A percentile compares a stretch with the other conserved stretches of the same genome.
Evolutionary conservation across 1,140 invertebrate genomes (phyloP).

Genomic region (Neodiprion fabricii): DNA sequence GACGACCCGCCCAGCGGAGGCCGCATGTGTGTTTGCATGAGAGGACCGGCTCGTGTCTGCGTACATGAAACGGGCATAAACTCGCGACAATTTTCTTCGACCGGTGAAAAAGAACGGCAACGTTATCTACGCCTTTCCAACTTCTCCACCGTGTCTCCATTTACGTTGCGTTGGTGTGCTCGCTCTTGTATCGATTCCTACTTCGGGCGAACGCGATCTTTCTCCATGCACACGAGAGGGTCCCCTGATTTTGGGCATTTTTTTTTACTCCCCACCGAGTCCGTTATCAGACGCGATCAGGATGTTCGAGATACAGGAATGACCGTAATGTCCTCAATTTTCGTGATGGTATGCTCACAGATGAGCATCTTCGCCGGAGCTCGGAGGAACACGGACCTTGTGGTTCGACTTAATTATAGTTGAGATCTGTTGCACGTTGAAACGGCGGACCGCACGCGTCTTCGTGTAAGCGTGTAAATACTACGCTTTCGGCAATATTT

Average conservation of each 20-base stretch:
- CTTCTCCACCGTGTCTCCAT: not conserved
- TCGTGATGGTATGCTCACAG: no score
- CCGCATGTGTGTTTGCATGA: not conserved
- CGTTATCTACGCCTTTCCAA: not conserved
- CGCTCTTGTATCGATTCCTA: not conserved
- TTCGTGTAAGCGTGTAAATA: no score
- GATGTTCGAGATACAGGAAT: no score
- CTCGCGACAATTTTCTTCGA: not conserved
- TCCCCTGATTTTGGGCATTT: not conserved
- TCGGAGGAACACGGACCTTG: no score
- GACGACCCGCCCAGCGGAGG: not conserved
- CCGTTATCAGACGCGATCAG: no score
- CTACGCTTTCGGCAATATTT: no score
- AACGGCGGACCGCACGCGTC: no score
- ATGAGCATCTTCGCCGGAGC: no score
- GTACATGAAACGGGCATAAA: not conserved
- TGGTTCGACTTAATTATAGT: no score
- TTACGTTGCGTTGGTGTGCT: not conserved
- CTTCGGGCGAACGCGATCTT: not conserved
- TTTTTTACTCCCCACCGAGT: not conserved
- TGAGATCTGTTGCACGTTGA: no score
- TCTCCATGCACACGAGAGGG: not conserved
- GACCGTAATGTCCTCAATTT: no score
- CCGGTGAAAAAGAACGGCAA: not conserved
- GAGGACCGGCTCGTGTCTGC: no score